Evolutionary conservation across 1,140 invertebrate genomes (phyloP).

Genomic region (Hestina assimilis): DNA sequence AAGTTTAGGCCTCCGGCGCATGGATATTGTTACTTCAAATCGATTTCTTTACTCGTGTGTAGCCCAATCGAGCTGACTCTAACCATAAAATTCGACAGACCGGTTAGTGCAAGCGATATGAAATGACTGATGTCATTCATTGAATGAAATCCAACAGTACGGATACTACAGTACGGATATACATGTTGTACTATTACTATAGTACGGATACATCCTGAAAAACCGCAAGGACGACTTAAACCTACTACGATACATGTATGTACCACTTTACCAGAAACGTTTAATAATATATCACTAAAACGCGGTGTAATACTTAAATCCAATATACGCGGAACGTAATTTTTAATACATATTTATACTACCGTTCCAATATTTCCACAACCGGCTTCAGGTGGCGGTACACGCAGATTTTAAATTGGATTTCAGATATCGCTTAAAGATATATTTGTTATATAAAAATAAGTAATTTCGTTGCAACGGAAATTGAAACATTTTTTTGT

Average conservation of each 20-base stretch:
- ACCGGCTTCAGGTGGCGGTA: conserved; percentile 27
- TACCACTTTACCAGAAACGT: not conserved
- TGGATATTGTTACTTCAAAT: too few relatives aligned
- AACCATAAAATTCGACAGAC: too few relatives aligned
- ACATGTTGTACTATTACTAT: not conserved
- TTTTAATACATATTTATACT: conserved; percentile 68
- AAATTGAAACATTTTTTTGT: conserved; percentile 3
- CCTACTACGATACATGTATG: not conserved
- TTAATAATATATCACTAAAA: conserved; percentile 16
- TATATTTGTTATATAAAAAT: conserved; percentile 17
- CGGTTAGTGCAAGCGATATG: too few relatives aligned
- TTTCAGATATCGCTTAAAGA: conserved; percentile 32
- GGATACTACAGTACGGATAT: too few relatives aligned
- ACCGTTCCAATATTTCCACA: conserved; percentile 39
- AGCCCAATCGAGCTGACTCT: too few relatives aligned
- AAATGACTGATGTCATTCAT: too few relatives aligned
- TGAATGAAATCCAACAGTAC: too few relatives aligned
- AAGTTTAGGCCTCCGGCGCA: too few relatives aligned
- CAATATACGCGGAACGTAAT: conserved; percentile 40
- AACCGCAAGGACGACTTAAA: too few relatives aligned
- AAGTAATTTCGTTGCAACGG: not conserved
- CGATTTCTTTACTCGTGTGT: too few relatives aligned
- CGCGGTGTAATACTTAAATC: conserved; percentile 19
- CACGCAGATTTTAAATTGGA: conserved; percentile 56
- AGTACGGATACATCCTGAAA: not conserved